Evolutionary conservation across 2,888 invertebrate species (phyloP), one percentile per base, ranked within the genome.

Genomic region (Leucania comma): DNA sequence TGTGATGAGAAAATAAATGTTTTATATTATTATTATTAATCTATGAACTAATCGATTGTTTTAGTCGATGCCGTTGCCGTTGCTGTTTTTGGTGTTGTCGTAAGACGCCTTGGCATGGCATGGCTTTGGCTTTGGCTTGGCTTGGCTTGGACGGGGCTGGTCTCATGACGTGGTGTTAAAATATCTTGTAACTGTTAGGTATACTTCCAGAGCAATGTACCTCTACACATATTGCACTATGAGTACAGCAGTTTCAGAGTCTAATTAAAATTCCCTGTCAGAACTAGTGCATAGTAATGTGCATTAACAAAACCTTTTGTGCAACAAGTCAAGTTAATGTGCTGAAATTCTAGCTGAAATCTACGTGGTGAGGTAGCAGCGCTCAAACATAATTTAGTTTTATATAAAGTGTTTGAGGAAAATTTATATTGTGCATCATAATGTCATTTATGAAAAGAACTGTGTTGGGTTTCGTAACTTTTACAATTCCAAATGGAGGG

Each of bases 301-400:
- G 29, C 29, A 57, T 60, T 58, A 64, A 53, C 17, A 35, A 59
- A 56, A 54, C 14, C 26, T 67, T 29, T 58, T 12, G 20, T 24
- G 68, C 69, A 67, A 69, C 67, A 64, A 73, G 64, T 73, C 61
- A 22, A n/a, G 4, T 17, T 64, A 65, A 71, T 68, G 3, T 22
- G 61, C 14, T 63, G 20, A 48, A 57, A 60, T 51, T 59, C 17
- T 22, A 54, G 50, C 20, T 26, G 29, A 32, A 50, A 42, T 60
- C 17, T 58, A 12, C 57, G 24, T 53, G 17, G 14, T 17, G 17
- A 17, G 51, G 51, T 12, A 22, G 22, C 42, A 5, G 17, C 17
- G 69, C 64, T 67, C 24, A 24, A 20, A 67, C 50, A 65, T 73
- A 70, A 68, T 72, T 65, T 51, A 46, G 51, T 69, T 72, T 22